Percentiles rank a stretch among this genome's conserved stretches.
phyloP scores from a whole-genome alignment of 2,888 invertebrate species.

The Meta bourneti region DNA sequence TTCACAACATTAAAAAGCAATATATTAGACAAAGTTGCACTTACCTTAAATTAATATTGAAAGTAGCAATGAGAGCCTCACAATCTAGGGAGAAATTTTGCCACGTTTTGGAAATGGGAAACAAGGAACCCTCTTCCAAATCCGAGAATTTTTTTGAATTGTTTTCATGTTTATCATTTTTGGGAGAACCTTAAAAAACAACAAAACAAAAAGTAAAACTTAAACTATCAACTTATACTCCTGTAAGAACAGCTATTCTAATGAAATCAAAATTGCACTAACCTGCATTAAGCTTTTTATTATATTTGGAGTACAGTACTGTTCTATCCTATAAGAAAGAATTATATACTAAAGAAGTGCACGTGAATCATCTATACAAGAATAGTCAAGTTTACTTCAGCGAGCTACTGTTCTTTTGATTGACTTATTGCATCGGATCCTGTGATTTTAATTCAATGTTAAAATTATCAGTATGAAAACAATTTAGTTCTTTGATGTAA shows the following conservation, averaged over 20 bases:
- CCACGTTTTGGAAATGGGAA: slow-evolving; percentile 61
- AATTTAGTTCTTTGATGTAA: too few species aligned
- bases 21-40: not conserved
- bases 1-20: too few species aligned
- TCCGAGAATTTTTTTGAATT: not conserved
- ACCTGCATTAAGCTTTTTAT: slow-evolving; percentile 29
- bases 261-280: not conserved
- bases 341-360: not conserved
- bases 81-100: slow-evolving; percentile 60
- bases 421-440: too few species aligned
- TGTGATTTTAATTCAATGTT: too few species aligned
- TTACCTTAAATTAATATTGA: slow-evolving; percentile 56
- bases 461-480: too few species aligned
- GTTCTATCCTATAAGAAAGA: slow-evolving; percentile 22
- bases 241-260: not conserved
- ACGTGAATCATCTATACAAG: too few species aligned
- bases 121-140: slow-evolving; percentile 10
- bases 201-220: not conserved
- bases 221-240: not conserved
- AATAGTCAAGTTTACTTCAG: too few species aligned
- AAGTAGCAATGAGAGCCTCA: slow-evolving; percentile 53
- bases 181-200: slow-evolving; percentile 36
- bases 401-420: too few species aligned
- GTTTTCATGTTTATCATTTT: not conserved
- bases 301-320: slow-evolving; percentile 1